Evolutionary conservation across 2,888 invertebrate genomes (phyloP).

Genomic region (Alloplasta piceator): DNA sequence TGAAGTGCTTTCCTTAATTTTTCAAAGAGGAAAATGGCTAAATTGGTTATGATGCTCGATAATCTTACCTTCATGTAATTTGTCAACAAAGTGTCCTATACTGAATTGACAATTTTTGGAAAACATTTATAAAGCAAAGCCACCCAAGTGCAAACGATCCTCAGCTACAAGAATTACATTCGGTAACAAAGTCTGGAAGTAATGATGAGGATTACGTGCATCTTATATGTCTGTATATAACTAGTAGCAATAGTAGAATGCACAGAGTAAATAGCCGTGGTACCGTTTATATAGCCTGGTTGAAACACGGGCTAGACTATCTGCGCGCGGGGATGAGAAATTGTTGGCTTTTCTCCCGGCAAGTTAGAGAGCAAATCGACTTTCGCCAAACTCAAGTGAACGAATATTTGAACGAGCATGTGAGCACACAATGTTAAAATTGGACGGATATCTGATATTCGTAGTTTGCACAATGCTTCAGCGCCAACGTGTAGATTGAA

Average conservation of each 20-base stretch:
- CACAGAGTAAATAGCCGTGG: conserved; percentile 11
- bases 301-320: not conserved
- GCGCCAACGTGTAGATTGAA: not conserved
- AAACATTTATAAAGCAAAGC: conserved; percentile 28
- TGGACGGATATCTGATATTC: conserved; percentile 25
- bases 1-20: no score
- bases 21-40: no score
- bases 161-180: conserved; percentile 10
- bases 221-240: not conserved
- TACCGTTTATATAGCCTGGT: not conserved
- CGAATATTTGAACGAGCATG: conserved; percentile 47
- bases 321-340: not conserved
- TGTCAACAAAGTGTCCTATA: no score
- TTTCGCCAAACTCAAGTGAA: conserved; percentile 35
- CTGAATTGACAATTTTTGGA: not conserved
- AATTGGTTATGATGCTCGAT: no score
- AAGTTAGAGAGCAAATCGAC: conserved; percentile 49
- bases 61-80: no score
- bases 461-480: conserved; percentile 19
- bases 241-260: not conserved
- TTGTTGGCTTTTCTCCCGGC: conserved; percentile 35
- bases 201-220: not conserved
- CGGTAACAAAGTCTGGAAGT: not conserved
- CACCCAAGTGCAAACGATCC: conserved; percentile 22
- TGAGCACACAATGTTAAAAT: conserved; percentile 11